Base-by-base conservation (phyloP, 2,113 vertebrate species). In the Chitala chitala region DNA sequence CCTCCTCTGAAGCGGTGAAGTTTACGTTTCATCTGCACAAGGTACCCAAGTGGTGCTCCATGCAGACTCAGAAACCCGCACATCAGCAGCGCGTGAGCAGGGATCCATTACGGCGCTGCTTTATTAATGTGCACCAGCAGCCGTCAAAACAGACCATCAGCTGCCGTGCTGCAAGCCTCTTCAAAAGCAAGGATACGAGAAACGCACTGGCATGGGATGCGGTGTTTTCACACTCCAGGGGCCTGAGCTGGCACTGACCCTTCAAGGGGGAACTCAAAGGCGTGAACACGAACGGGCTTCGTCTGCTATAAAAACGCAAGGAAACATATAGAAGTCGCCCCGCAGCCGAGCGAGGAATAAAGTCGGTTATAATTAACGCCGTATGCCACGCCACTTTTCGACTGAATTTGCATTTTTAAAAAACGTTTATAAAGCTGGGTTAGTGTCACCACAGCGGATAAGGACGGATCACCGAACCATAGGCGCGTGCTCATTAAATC, bases 401-500 rank as follows among this genome's bases (percentile, higher is more conserved):
- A n/a, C n/a, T n/a, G n/a, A n/a, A n/a, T n/a, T n/a, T 46, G 61
- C 20, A 20, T 7, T 17, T n/a, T 22, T n/a, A 38, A 36, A 38
- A 5, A 31, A 5, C 44, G 44, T 12, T 46, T 12, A 7, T 6
- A 6, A 36, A 10, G 17, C 40, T 2, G 17, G 31, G 29, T 24
- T 24, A 24, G 1, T 29, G 69, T 54, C 33, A 9, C 56, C 3
- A 5, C 4, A 13, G 20, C 10, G 10, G 26, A 44, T 33, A 42
- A 56, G 24, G 58, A 53, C 17, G 74, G 81, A 77, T 69, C 31
- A n/a, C 44, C 68, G 82, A 83, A 84, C 78, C 79, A 77, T 51
- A 61, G 22, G n/a, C 73, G 24, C 64, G 69, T 55, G 78, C 76
- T 79, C 55, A 73, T 80, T 78, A 77, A 66, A 80, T 79, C 29